phyloP scores from a whole-genome alignment of 2,888 invertebrate species.

The Entomobrya multifasciata region DNA sequence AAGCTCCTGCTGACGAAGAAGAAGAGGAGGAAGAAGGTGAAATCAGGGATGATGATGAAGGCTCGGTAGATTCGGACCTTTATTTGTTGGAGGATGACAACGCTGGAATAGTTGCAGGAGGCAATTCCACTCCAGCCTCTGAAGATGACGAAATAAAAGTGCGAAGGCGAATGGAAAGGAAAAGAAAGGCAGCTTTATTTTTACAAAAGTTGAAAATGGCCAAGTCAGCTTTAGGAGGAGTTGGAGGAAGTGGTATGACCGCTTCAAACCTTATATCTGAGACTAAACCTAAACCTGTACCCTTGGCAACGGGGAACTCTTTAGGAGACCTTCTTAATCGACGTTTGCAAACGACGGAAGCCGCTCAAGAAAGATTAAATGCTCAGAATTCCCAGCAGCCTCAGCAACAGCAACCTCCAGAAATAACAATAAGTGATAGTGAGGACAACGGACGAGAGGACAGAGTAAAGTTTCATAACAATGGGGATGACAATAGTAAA shows the following conservation, averaged over 20 bases:
- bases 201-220: slow-evolving; percentile 74
- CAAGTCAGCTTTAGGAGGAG: too few relatives aligned
- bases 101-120: background rate
- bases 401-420: too few relatives aligned
- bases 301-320: slow-evolving; percentile 24
- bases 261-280: background rate
- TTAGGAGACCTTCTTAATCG: slow-evolving; percentile 52
- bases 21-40: slow-evolving; percentile 44
- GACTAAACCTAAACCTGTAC: background rate
- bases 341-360: slow-evolving; percentile 44
- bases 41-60: slow-evolving; percentile 19
- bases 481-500: slow-evolving; percentile 30
- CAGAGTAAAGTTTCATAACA: background rate
- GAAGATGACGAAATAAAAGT: slow-evolving; percentile 65
- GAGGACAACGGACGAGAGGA: slow-evolving; percentile 22
- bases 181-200: slow-evolving; percentile 78
- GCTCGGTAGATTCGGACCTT: slow-evolving; percentile 15
- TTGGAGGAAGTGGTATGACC: too few relatives aligned
- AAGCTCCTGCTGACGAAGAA: too few relatives aligned
- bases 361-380: background rate
- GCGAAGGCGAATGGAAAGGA: slow-evolving; percentile 72
- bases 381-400: too few relatives aligned
- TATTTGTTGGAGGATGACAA: slow-evolving; percentile 36
- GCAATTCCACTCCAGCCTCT: slow-evolving; percentile 43
- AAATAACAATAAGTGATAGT: background rate